Conservation (phyloP, 35 echinoderm and acorn worm genomes). For the Antedon bifida region DNA sequence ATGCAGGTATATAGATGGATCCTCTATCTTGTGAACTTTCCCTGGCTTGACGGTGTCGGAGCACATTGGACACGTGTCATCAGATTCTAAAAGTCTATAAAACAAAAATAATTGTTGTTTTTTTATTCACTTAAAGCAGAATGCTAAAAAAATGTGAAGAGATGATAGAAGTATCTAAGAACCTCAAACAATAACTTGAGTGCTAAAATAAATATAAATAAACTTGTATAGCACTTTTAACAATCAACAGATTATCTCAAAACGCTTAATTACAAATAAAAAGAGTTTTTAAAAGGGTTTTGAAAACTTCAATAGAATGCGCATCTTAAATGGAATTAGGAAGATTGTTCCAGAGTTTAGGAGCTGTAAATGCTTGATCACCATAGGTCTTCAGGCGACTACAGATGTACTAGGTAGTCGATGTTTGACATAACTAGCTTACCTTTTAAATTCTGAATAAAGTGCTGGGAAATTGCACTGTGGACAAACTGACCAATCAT, state of each 20-base stretch:
- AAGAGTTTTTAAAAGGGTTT: too few species aligned
- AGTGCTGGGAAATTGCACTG: constrained; percentile 89
- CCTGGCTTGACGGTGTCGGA: constrained; percentile 51
- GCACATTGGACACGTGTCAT: constrained; percentile 95
- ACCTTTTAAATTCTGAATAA: constrained; percentile 79
- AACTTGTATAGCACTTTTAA: too few species aligned
- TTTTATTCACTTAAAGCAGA: neutral
- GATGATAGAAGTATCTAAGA: neutral
- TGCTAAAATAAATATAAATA: neutral
- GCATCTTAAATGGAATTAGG: too few species aligned
- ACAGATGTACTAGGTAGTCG: too few species aligned
- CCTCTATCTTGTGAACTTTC: constrained; percentile 49
- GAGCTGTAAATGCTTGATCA: too few species aligned
- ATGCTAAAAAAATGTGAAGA: neutral
- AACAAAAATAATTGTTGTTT: neutral
- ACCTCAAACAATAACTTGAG: neutral
- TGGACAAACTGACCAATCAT: constrained; percentile 73
- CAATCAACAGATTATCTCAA: too few species aligned
- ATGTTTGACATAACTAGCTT: too few species aligned
- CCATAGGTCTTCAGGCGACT: too few species aligned
- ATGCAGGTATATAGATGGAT: constrained; percentile 58
- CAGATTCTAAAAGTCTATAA: constrained; percentile 53
- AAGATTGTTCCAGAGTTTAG: too few species aligned
- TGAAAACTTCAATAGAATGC: too few species aligned
- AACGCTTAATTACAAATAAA: too few species aligned